Percentiles rank a stretch among this genome's conserved stretches.
Conservation (phyloP, 2,797 vertebrate species). For the Phataginus tetradactyla region DNA sequence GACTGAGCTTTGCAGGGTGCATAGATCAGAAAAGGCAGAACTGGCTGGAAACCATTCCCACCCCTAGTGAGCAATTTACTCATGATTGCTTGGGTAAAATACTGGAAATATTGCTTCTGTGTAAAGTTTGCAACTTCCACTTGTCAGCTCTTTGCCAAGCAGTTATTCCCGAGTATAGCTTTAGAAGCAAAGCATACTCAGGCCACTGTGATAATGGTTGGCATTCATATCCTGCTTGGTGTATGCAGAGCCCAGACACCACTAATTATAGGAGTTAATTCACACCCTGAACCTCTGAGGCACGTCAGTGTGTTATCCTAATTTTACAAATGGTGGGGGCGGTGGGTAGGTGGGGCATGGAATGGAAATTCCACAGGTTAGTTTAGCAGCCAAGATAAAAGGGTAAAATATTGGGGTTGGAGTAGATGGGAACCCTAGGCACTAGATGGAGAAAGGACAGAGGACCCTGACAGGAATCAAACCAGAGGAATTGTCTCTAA, state of each 20-base stretch:
- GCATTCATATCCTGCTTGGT: not conserved
- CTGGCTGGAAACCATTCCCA: slow-evolving; percentile 84
- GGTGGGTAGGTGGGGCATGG: not conserved
- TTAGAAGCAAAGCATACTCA: slow-evolving; percentile 30
- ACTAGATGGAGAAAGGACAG: not conserved
- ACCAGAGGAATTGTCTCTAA: not conserved
- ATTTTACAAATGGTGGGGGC: not conserved
- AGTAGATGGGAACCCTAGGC: slow-evolving; percentile 13
- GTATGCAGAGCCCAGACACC: slow-evolving; percentile 12
- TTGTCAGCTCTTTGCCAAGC: slow-evolving; percentile 73
- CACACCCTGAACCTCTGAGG: slow-evolving; percentile 38
- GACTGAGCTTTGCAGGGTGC: slow-evolving; percentile 84
- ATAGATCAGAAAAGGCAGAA: slow-evolving; percentile 85
- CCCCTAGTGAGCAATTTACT: slow-evolving; percentile 86
- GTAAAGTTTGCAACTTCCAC: slow-evolving; percentile 80
- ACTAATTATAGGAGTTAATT: slow-evolving; percentile 68
- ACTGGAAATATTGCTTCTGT: slow-evolving; percentile 83
- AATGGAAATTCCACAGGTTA: slow-evolving; percentile 33
- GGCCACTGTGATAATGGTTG: slow-evolving; percentile 7
- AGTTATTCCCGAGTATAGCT: slow-evolving; percentile 61
- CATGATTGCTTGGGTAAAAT: slow-evolving; percentile 85
- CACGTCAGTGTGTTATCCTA: slow-evolving; percentile 52
- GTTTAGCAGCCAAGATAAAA: slow-evolving; percentile 54
- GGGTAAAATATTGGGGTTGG: not conserved
- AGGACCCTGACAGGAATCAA: not conserved